Evolutionary conservation across 2,888 invertebrate genomes (phyloP).

Genomic region (Scrobipalpa costella): DNA sequence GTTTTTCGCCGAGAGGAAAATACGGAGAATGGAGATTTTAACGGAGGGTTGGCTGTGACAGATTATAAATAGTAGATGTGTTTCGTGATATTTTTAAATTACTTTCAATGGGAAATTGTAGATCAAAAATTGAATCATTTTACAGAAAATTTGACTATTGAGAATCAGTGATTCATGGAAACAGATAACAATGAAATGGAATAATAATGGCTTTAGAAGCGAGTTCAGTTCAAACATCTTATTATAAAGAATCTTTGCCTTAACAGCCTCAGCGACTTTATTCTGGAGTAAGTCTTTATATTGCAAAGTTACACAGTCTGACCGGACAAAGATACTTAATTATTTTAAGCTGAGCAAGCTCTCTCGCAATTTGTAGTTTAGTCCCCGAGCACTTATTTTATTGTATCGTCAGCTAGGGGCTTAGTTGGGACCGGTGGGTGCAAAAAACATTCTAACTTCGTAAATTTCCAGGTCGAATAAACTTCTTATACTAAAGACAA

Average conservation of each 20-base stretch:
- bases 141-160: neutral
- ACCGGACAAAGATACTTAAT: slow-evolving; percentile 73
- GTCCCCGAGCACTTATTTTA: slow-evolving; percentile 66
- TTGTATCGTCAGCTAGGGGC: slow-evolving; percentile 69
- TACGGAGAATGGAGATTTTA: neutral
- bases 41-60: too few species aligned
- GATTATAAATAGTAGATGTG: too few species aligned
- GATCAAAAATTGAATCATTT: neutral
- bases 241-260: slow-evolving; percentile 37
- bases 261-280: slow-evolving; percentile 24
- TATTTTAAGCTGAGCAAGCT: slow-evolving; percentile 73
- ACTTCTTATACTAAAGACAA: neutral
- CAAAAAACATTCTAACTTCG: slow-evolving; percentile 10
- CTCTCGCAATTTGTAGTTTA: slow-evolving; percentile 70
- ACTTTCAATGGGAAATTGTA: neutral
- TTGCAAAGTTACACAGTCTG: slow-evolving; percentile 46
- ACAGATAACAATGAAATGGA: slow-evolving; percentile 28
- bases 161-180: slow-evolving; percentile 4
- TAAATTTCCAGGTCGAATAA: neutral
- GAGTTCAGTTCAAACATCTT: slow-evolving; percentile 34
- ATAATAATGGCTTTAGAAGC: slow-evolving; percentile 25
- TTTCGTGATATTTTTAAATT: too few species aligned
- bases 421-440: slow-evolving; percentile 42
- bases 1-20: neutral
- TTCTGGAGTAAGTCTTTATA: slow-evolving; percentile 23